Base-by-base conservation (phyloP, 92 coral and sea anemone species). In the Montipora capitata region DNA sequence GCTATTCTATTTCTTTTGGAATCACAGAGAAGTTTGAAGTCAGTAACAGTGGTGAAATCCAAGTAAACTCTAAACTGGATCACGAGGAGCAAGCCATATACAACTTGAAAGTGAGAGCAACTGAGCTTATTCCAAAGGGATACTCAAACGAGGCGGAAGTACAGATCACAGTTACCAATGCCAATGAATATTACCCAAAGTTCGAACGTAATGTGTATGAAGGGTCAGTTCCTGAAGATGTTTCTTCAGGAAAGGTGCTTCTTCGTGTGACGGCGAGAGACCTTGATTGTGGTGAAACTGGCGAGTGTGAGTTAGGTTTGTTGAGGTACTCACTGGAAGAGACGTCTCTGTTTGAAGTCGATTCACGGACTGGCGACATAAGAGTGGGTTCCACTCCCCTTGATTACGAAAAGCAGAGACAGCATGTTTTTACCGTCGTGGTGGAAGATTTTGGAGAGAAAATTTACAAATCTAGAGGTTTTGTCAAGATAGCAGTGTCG, bases 401-500 rank as follows among this genome's bases (percentile, higher is more conserved):
- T 71, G 98, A 97, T 64, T 97, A 74, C 27, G 98, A 93, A 78
- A 66, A 45, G 54, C 78, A 66, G 14, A 90, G 63, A 39, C 61
- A 16, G 1, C 96, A 92, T 72, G 68, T 75, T 3, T 96, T 97
- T 73, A 92, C 68, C 43, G 96, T 90, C 57, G 62, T 78, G 7
- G 99, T 92, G 40, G 80, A 87, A 12, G 98, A 98, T 73, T 87
- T 81, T 62, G 98, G 98, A 6, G 72, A 89, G 66, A 82, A 45
- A n/a, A 87, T 52, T 45, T 88, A 43, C 77, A 81, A 39, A 0
- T 89, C 91, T 10, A 81, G 69, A 63, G 48, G 89, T 17, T 91
- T 77, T 59, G 93, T 97, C n/a, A 79, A 69, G 40, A 77, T 97
- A 17, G 78, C 69, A 10, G 85, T 97, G 11, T 79, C 67, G 7